Conservation (phyloP, 2,113 vertebrate genomes). For the Rhombomys opimus region DNA sequence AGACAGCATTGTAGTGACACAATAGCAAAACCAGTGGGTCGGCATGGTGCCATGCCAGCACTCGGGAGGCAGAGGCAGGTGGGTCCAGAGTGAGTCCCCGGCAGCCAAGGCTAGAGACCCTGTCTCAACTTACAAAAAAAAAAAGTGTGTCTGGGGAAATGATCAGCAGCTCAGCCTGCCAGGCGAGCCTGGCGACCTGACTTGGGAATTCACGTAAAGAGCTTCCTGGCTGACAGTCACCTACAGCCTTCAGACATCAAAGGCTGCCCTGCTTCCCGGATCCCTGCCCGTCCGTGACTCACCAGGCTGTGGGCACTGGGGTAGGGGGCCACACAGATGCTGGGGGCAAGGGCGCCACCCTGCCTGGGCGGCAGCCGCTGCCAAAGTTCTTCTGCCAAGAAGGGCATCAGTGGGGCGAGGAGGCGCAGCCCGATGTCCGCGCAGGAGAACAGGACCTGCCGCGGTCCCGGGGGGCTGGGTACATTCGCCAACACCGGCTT, state of each 20-base stretch:
- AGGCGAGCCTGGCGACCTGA: background rate
- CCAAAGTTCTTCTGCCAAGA: conserved; percentile 94
- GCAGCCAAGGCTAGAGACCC: background rate
- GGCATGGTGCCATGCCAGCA: background rate
- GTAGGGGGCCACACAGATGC: conserved; percentile 91
- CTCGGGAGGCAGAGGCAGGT: background rate
- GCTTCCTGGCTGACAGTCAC: no score
- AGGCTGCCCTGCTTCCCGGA: background rate
- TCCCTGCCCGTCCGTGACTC: conserved; percentile 59
- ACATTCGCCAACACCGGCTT: conserved; percentile 86
- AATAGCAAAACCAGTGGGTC: background rate
- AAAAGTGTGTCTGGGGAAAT: background rate
- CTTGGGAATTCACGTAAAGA: background rate
- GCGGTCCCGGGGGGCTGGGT: background rate
- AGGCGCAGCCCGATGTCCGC: conserved; percentile 88
- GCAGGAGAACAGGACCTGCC: conserved; percentile 88
- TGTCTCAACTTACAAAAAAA: background rate
- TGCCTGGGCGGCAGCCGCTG: conserved; percentile 88
- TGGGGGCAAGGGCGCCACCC: background rate
- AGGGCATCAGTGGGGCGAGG: conserved; percentile 93
- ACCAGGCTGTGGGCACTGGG: conserved; percentile 88
- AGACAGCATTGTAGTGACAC: background rate
- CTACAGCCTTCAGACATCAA: background rate
- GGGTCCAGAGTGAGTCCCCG: background rate
- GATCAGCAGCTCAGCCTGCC: background rate